Conservation (phyloP, 2,113 vertebrate species). For the Hippotragus niger region DNA sequence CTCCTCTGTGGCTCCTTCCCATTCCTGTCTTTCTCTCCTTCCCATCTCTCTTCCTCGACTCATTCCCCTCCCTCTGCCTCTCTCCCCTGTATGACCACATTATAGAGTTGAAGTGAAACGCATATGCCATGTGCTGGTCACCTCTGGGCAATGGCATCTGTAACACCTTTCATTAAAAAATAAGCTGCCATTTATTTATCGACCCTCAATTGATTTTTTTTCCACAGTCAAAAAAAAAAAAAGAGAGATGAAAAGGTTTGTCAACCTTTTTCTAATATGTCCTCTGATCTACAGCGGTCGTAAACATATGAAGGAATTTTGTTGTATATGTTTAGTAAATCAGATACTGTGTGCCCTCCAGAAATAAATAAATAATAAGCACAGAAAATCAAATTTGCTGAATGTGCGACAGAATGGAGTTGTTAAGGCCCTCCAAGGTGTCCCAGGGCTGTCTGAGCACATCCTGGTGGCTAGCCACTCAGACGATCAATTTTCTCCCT, state of each 20-base stretch:
- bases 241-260: background rate
- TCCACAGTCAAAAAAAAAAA: background rate
- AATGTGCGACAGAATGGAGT: background rate
- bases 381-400: background rate
- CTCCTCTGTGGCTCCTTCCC: background rate
- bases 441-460: background rate
- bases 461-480: background rate
- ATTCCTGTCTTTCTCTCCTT: background rate
- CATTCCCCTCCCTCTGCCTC: background rate
- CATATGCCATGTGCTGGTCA: background rate
- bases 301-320: background rate
- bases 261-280: background rate
- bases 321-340: background rate
- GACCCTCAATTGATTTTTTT: background rate
- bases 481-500: constrained; percentile 23
- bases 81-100: background rate
- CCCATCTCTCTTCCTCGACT: background rate
- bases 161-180: background rate
- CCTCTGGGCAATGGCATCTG: background rate
- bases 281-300: background rate
- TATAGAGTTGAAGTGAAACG: background rate
- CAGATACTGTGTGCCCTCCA: background rate
- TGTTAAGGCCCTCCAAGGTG: background rate
- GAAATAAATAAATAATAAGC: background rate
- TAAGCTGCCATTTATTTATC: background rate